Base-by-base conservation (phyloP, 2,888 invertebrate species). In the Arrhopalites spinosus region DNA sequence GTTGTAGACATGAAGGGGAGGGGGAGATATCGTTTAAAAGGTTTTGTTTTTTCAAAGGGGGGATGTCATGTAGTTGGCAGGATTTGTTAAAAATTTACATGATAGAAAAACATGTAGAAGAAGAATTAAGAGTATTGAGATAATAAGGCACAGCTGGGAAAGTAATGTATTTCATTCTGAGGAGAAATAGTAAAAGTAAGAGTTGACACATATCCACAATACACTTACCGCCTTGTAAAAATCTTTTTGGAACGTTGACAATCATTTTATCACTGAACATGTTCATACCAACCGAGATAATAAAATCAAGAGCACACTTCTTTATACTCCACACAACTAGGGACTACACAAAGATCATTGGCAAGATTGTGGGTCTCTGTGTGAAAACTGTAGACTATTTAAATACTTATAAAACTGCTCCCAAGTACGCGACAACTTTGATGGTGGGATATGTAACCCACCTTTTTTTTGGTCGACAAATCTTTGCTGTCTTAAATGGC, bases 181-280 rank as follows among this genome's bases (percentile, higher is more conserved):
- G 5, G 36, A 36, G 11, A 36, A 36, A 36, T 36, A 36, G 36
- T 36, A 36, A 36, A 3, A 36, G 36, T 36, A 36, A 36, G 5
- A 36, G 36, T 61, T 61, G 25, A 50, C 50, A 50, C 50, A 50
- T 36, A 36, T 56, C 17, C 17, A n/a, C 56, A 8, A 15, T 56
- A 56, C 23, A 23, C 36, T 11, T 11, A 36, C 36, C 36, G 36
- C n/a, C 8, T n/a, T 61, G 61, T 25, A 61, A 25, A n/a, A 68
- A 68, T 27, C 50, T 50, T 45, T 61, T 75, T 75, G 75, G 69
- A 69, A 75, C 75, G 50, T 59, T 74, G 75, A 75, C 75, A 75
- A 75, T 75, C 61, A 61, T 75, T 75, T 59, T 70, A 61, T 66
- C 50, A 29, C 25, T 36, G 36, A 36, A 3, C n/a, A n/a, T n/a